Conservation (phyloP, 2,888 invertebrate genomes). For the Megastigmus dorsalis region DNA sequence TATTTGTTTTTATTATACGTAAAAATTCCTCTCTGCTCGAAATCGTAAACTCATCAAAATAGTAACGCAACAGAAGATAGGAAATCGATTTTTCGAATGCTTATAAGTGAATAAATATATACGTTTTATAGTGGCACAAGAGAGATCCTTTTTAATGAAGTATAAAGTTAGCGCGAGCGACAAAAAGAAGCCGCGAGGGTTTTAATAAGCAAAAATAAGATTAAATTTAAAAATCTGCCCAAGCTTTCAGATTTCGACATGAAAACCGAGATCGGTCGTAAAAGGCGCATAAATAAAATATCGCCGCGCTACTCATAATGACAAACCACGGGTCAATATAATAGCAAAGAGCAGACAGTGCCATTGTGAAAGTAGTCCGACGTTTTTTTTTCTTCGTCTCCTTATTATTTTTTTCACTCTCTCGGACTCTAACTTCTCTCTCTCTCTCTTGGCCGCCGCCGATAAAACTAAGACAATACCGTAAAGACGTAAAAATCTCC, state of each 20-base stretch:
- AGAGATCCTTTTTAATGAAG: too few species aligned
- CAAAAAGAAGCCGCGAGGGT: too few species aligned
- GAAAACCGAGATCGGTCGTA: conserved; percentile 38
- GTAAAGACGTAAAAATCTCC: conserved; percentile 12
- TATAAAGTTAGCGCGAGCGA: too few species aligned
- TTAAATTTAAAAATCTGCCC: background rate
- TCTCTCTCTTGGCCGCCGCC: background rate
- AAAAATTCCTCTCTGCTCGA: background rate
- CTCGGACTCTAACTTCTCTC: background rate
- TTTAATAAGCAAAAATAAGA: too few species aligned
- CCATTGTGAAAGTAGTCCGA: conserved; percentile 41
- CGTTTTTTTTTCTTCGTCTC: too few species aligned
- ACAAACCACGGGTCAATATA: conserved; percentile 22
- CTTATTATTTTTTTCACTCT: too few species aligned
- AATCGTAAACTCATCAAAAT: too few species aligned
- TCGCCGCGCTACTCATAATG: conserved; percentile 31
- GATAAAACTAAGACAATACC: conserved; percentile 12
- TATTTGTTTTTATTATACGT: background rate
- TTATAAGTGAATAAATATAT: background rate
- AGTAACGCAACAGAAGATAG: too few species aligned
- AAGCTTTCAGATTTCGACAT: conserved; percentile 37
- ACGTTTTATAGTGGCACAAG: background rate
- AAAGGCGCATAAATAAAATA: conserved; percentile 40
- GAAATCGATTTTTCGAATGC: background rate
- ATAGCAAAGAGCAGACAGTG: conserved; percentile 5